phyloP scores from a whole-genome alignment of 2,888 invertebrate species.

The Drosophila kambysellisi region DNA sequence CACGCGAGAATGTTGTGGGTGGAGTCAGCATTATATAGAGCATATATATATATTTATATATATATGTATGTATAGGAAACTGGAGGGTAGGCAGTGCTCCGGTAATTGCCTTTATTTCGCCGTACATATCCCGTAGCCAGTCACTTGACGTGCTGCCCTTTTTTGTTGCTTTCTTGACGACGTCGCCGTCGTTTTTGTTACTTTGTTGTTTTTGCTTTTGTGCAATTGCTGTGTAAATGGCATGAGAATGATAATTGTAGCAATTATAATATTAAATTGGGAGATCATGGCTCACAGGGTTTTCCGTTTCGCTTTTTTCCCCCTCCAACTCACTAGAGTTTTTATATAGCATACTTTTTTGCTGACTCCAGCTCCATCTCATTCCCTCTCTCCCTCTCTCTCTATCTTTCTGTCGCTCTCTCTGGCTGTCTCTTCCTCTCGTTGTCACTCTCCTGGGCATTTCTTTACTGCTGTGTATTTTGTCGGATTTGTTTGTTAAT shows the following conservation, averaged over 20 bases:
- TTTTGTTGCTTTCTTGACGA: constrained; percentile 53
- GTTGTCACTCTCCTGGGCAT: constrained; percentile 45
- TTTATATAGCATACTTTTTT: constrained; percentile 73
- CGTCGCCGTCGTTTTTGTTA: constrained; percentile 11
- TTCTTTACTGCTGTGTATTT: constrained; percentile 69
- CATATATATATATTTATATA: constrained; percentile 12
- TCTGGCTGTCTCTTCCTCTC: constrained; percentile 19
- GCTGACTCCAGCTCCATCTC: constrained; percentile 31
- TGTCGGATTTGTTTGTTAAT: constrained; percentile 84
- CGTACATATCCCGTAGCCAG: constrained; percentile 63
- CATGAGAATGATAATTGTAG: constrained; percentile 85
- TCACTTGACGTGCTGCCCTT: constrained; percentile 56
- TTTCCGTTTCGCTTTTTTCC: constrained; percentile 42
- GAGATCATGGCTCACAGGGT: constrained; percentile 84
- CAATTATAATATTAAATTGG: constrained; percentile 85
- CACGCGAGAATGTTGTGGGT: constrained; percentile 37
- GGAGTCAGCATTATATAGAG: constrained; percentile 46
- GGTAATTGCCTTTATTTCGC: constrained; percentile 79
- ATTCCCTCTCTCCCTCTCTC: constrained; percentile 4
- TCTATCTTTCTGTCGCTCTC: constrained; percentile 4
- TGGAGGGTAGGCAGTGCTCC: constrained; percentile 46
- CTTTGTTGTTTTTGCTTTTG: constrained; percentile 52
- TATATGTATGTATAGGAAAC: constrained; percentile 21
- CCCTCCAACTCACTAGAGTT: constrained; percentile 13
- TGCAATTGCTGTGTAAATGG: constrained; percentile 82